Percentiles rank a stretch among this genome's conserved stretches.
These are phyloP conservation scores for Ethmia dodecea DNA, from an alignment of 2,888 invertebrate species.

Conservation along the genomic window DNA sequence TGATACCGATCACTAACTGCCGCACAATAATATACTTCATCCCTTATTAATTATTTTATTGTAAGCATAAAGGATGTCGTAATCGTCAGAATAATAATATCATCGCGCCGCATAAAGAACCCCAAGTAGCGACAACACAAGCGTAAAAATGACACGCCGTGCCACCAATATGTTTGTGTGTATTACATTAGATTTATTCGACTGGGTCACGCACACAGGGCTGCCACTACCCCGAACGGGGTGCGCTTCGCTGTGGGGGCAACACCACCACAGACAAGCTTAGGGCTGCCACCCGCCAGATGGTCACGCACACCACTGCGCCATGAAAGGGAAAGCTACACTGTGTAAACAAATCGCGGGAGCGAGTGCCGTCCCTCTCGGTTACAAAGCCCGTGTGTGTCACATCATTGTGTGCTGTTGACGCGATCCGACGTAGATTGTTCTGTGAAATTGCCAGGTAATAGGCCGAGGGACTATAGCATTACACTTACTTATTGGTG, in stretches of 20 bases:
- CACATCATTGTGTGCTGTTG: slow-evolving; percentile 66
- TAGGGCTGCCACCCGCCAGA: slow-evolving; percentile 61
- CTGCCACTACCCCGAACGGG: slow-evolving; percentile 56
- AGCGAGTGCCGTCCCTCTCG: slow-evolving; percentile 64
- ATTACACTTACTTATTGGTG: slow-evolving; percentile 74
- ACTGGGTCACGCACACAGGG: slow-evolving; percentile 71
- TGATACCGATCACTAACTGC: slow-evolving; percentile 69
- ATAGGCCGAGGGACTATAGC: slow-evolving; percentile 72
- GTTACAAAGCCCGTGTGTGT: slow-evolving; percentile 62
- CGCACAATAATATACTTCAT: slow-evolving; percentile 69
- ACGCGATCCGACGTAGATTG: slow-evolving; percentile 68
- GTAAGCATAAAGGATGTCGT: slow-evolving; percentile 76
- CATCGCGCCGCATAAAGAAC: slow-evolving; percentile 73
- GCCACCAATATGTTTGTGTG: slow-evolving; percentile 75
- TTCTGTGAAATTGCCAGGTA: slow-evolving; percentile 78
- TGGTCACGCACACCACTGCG: slow-evolving; percentile 62
- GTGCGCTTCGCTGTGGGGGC: slow-evolving; percentile 59
- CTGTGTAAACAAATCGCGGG: slow-evolving; percentile 73
- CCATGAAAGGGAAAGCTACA: slow-evolving; percentile 73
- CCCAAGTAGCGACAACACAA: slow-evolving; percentile 74
- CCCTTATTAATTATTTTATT: slow-evolving; percentile 79
- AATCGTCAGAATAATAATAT: slow-evolving; percentile 77
- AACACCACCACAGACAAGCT: slow-evolving; percentile 43
- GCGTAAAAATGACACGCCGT: slow-evolving; percentile 75
- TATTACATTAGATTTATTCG: slow-evolving; percentile 74